phyloP scores from a whole-genome alignment of 1,140 invertebrate genomes.

The Eupeodes corollae region DNA sequence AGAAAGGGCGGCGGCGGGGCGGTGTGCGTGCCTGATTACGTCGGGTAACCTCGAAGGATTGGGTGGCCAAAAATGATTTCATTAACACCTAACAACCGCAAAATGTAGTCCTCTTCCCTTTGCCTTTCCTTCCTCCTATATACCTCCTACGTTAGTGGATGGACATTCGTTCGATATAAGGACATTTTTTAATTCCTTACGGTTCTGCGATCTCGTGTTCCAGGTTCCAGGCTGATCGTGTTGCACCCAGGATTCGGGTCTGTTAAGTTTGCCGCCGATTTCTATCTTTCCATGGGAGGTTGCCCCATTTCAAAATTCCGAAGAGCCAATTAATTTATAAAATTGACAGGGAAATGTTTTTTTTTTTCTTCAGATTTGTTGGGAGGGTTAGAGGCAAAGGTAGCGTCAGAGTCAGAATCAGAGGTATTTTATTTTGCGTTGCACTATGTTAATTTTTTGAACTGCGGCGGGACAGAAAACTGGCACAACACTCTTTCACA shows the following conservation, averaged over 20 bases:
- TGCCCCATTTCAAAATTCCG: slow-evolving; percentile 21
- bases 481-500: too few species aligned
- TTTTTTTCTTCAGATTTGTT: too few species aligned
- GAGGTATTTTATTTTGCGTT: neutral
- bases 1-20: too few species aligned
- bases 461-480: neutral
- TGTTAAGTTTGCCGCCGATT: slow-evolving; percentile 17
- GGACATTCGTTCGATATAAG: too few species aligned
- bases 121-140: too few species aligned
- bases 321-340: slow-evolving; percentile 38
- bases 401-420: neutral
- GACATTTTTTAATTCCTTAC: too few species aligned
- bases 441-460: neutral
- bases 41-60: slow-evolving; percentile 11
- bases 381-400: neutral
- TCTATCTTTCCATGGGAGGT: slow-evolving; percentile 29
- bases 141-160: too few species aligned
- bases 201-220: too few species aligned
- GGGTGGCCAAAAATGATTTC: slow-evolving; percentile 37
- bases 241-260: neutral
- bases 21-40: too few species aligned
- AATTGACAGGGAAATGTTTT: slow-evolving; percentile 24
- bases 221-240: too few species aligned
- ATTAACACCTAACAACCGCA: slow-evolving; percentile 28
- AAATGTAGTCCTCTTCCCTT: too few species aligned